Evolutionary conservation across 1,140 invertebrate species (phyloP), one percentile per base, ranked within the genome.

Genomic region (Drosophila triauraria): DNA sequence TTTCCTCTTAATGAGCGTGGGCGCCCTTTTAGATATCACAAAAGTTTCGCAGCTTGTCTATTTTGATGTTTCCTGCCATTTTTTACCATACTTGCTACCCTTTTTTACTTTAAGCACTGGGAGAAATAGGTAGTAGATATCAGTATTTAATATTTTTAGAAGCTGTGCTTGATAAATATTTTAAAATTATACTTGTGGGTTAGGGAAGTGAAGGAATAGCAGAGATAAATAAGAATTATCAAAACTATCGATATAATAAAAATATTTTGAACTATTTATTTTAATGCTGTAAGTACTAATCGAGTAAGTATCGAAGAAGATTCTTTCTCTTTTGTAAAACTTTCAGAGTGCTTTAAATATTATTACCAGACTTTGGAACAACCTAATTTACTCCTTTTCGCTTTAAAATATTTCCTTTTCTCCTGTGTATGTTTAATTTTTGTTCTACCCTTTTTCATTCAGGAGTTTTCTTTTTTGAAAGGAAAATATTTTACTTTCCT

Each of bases 401-500:
- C 8, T 8, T 0, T 3, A 20, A 54, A 51, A 13, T 20, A 15
- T 23, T 15, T 2, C 9, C 35, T 40, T 56, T 56, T 25, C 35
- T n/a, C 20, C 20, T 4, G 53, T 54, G 51, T 23, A 54, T 15
- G 20, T 20, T 23, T 25, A 25, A 25, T 56, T 56, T 40, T 35
- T 40, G 20, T 38, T 13, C 20, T 25, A 25, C 20, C 53, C 53
- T 13, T 56, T 56, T 56, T 40, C 51, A 15, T 20, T 38, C 51
- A 4, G 23, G 20, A 23, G 13, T 25, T 54, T 20, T 42, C 57
- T 35, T 60, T 57, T 42, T 40, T 32, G 30, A 56, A 44, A 35
- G 48, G 38, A 70, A 78, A 78, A 70, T 78, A 79, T 72, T 79
- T 72, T 59, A 87, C 75, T 74, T 87, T 67, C 75, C 51, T 82